These are phyloP conservation scores for Drosophila rellima DNA, from an alignment of 2,888 invertebrate genomes.

Conservation along the genomic window DNA sequence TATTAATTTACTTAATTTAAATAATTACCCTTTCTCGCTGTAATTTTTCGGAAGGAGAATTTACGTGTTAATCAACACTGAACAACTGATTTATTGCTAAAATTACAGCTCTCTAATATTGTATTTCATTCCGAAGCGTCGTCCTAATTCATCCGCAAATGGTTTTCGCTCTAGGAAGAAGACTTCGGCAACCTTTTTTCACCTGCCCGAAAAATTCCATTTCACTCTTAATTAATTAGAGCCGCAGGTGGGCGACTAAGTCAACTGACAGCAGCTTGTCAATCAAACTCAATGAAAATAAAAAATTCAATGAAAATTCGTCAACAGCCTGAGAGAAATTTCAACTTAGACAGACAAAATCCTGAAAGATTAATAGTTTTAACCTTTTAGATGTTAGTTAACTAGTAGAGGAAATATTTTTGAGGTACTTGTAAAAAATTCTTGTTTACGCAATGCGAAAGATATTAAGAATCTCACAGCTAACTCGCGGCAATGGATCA, in stretches of 20 bases:
- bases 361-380: slow-evolving; percentile 38
- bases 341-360: neutral
- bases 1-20: no score
- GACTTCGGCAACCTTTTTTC: neutral
- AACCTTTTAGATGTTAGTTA: slow-evolving; percentile 24
- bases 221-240: slow-evolving; percentile 71
- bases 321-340: slow-evolving; percentile 19
- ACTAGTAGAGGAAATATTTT: slow-evolving; percentile 1
- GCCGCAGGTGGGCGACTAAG: slow-evolving; percentile 49
- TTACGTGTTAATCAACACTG: neutral
- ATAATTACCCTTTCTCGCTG: neutral
- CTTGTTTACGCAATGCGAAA: neutral
- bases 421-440: slow-evolving; percentile 6
- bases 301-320: slow-evolving; percentile 61
- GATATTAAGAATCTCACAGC: neutral
- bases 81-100: neutral
- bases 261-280: slow-evolving; percentile 69
- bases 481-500: slow-evolving; percentile 24
- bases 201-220: neutral
- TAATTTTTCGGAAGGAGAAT: neutral
- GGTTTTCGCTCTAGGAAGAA: slow-evolving; percentile 32
- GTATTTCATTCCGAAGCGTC: slow-evolving; percentile 7
- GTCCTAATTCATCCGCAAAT: slow-evolving; percentile 34
- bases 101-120: slow-evolving; percentile 23
- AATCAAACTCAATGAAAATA: slow-evolving; percentile 63